Evolutionary conservation across 1,140 invertebrate genomes (phyloP).

Genomic region (Papilio polyxenes): DNA sequence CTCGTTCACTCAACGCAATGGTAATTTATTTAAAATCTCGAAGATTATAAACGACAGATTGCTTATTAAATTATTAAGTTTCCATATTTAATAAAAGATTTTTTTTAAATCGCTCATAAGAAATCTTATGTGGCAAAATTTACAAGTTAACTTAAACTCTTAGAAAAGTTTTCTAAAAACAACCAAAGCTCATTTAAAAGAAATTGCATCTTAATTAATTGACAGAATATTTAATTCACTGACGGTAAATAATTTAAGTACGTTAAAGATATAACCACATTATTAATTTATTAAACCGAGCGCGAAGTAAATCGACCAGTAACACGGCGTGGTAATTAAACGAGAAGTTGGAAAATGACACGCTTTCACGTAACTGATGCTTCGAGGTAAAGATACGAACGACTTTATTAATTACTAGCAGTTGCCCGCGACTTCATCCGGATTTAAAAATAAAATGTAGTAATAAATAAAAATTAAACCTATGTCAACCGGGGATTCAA

Average conservation of each 20-base stretch:
- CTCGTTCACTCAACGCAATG: constrained; percentile 45
- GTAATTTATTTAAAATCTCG: constrained; percentile 35
- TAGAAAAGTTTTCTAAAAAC: too few relatives aligned
- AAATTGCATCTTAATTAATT: neutral
- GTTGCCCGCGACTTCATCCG: too few relatives aligned
- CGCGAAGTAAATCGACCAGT: neutral
- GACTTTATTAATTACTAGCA: constrained; percentile 60
- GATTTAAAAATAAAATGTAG: constrained; percentile 7
- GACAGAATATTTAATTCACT: neutral
- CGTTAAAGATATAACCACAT: neutral
- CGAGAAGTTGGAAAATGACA: constrained; percentile 60
- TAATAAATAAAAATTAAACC: too few relatives aligned
- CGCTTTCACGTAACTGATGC: constrained; percentile 65
- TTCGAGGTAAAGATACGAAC: constrained; percentile 48
- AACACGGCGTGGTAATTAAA: constrained; percentile 48
- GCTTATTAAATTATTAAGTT: neutral
- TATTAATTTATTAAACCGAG: constrained; percentile 7
- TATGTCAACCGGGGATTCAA: too few relatives aligned
- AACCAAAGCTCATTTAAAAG: too few relatives aligned
- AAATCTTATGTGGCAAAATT: too few relatives aligned
- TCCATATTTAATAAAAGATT: neutral
- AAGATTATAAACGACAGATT: neutral
- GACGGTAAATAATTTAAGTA: neutral
- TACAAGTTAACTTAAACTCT: too few relatives aligned
- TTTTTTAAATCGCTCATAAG: too few relatives aligned